phyloP scores from a whole-genome alignment of 2,113 vertebrate species.

The Carollia perspicillata region DNA sequence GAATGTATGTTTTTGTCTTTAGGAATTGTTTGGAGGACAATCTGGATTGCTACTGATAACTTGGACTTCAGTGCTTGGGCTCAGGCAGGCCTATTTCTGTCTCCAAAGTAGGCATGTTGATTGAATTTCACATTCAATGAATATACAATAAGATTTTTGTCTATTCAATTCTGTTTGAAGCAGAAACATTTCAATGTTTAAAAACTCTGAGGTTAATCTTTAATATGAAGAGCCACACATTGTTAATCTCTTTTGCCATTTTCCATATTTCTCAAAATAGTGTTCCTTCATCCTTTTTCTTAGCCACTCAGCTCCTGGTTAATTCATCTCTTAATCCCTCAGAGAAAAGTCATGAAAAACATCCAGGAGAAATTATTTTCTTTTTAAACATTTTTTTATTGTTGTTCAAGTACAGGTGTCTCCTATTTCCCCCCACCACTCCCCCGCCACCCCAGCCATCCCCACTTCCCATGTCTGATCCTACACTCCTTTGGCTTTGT shows the following conservation, averaged over 20 bases:
- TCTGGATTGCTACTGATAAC: background rate
- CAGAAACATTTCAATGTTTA: background rate
- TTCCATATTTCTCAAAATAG: background rate
- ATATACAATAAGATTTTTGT: background rate
- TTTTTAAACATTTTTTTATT: too few relatives aligned
- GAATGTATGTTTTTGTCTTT: background rate
- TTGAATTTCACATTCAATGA: background rate
- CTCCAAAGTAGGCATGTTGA: background rate
- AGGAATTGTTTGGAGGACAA: background rate
- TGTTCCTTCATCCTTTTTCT: background rate
- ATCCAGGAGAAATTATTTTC: background rate
- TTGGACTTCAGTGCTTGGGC: background rate
- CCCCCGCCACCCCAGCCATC: too few relatives aligned
- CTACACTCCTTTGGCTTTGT: too few relatives aligned
- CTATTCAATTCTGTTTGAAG: background rate
- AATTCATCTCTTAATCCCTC: background rate
- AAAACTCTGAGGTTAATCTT: background rate
- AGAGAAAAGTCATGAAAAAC: background rate
- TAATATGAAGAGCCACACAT: background rate
- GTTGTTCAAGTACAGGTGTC: too few relatives aligned
- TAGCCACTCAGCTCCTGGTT: background rate
- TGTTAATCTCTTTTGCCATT: background rate
- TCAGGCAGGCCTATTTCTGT: background rate
- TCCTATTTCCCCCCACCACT: too few relatives aligned
- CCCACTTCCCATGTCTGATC: too few relatives aligned